phyloP scores from a whole-genome alignment of 2,113 vertebrate genomes.

The Leucopsar rothschildi region DNA sequence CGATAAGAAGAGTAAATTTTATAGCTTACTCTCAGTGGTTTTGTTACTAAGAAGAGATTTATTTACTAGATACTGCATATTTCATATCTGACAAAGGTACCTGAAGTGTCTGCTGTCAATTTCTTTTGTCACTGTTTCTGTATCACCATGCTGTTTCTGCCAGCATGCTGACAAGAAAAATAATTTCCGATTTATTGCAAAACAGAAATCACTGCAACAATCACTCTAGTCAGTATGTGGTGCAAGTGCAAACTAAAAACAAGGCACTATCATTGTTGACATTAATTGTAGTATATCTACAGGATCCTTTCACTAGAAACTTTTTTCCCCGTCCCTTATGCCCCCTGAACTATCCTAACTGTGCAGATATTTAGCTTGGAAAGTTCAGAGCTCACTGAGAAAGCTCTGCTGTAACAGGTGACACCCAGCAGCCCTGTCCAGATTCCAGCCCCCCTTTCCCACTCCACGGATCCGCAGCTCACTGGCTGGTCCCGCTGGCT shows the following conservation, averaged over 20 bases:
- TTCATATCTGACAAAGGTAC: constrained; percentile 26
- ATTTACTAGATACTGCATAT: neutral
- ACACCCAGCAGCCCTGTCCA: accelerated
- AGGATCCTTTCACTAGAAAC: neutral
- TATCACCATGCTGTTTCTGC: constrained; percentile 10
- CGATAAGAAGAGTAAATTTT: neutral
- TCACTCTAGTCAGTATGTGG: neutral
- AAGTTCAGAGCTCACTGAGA: neutral
- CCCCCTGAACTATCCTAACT: neutral
- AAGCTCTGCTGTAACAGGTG: neutral
- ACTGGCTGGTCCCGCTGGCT: accelerated
- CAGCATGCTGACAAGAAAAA: constrained; percentile 48
- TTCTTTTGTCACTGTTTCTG: constrained; percentile 30
- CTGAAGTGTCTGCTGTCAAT: constrained; percentile 23
- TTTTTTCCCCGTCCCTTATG: accelerated
- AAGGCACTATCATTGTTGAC: neutral
- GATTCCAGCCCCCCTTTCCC: accelerated
- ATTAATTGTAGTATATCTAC: neutral
- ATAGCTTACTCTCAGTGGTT: neutral
- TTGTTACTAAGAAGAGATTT: constrained; percentile 1
- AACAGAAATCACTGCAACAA: constrained; percentile 37
- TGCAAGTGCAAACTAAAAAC: neutral
- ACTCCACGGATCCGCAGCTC: accelerated
- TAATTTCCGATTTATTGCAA: constrained; percentile 45
- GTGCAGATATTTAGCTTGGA: neutral